Percentiles rank a stretch among this genome's conserved stretches.
Evolutionary conservation across 2,113 vertebrate genomes (phyloP).

Genomic region (Pseudopodoces humilis): DNA sequence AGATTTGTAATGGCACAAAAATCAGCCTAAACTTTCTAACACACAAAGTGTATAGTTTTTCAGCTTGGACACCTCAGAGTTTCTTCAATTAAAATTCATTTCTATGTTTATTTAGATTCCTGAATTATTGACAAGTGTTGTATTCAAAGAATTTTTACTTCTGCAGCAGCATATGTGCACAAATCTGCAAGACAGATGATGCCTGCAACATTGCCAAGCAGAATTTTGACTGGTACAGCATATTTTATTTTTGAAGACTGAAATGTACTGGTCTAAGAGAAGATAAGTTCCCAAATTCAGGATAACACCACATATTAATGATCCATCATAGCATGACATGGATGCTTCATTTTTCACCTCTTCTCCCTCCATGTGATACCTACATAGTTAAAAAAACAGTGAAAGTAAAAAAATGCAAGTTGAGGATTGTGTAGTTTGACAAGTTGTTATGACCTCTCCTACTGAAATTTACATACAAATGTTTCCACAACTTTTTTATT

Average conservation of each 20-base stretch:
- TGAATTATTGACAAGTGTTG: not conserved
- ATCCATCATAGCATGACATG: not conserved
- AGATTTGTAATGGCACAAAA: not conserved
- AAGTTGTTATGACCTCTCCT: conserved; percentile 11
- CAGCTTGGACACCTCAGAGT: not conserved
- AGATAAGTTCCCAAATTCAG: not conserved
- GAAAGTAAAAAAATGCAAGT: not conserved
- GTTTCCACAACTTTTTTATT: not conserved
- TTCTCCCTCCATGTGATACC: not conserved
- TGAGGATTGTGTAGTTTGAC: not conserved
- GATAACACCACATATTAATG: not conserved
- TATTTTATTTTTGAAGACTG: not conserved
- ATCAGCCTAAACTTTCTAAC: not conserved
- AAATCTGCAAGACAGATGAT: not conserved
- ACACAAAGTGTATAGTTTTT: not conserved
- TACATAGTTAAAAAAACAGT: not conserved
- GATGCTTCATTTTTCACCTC: not conserved
- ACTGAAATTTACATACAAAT: not conserved
- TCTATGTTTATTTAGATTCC: not conserved
- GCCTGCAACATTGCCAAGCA: not conserved
- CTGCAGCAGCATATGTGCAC: not conserved
- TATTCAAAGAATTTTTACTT: not conserved
- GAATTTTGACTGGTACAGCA: not conserved
- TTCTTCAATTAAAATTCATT: not conserved
- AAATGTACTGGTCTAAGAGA: not conserved